Conservation (phyloP, 2,888 invertebrate species). For the Ichneumoninae sp. region DNA sequence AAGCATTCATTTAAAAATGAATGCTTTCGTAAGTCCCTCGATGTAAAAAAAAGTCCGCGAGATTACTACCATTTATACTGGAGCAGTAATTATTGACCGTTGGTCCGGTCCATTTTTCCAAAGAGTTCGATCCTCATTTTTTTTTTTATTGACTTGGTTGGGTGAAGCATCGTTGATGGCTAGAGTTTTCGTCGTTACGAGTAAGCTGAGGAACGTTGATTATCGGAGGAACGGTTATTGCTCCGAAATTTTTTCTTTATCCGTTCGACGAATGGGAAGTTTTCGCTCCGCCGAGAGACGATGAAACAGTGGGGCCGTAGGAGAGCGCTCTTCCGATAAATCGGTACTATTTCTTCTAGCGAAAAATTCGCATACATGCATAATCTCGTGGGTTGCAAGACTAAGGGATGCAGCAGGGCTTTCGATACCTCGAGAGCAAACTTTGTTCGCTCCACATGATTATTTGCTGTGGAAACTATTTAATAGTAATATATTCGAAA, state of each 20-base stretch:
- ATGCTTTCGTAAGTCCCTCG: no score
- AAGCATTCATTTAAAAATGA: neutral
- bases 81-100: neutral
- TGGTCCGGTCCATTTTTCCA: neutral
- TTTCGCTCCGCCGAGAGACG: neutral
- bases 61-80: neutral
- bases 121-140: neutral
- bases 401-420: conserved; percentile 47
- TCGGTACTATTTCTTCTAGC: conserved; percentile 7
- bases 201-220: neutral
- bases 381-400: conserved; percentile 34
- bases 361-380: conserved; percentile 5
- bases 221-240: neutral
- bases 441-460: conserved; percentile 45
- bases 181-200: conserved; percentile 3
- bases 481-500: conserved; percentile 42
- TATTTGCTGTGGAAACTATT: conserved; percentile 8
- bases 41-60: no score
- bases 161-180: no score
- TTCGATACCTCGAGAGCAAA: conserved; percentile 47
- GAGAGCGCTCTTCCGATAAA: neutral
- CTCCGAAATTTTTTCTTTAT: neutral
- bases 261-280: neutral
- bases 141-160: neutral
- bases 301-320: neutral